Evolutionary conservation across 1,140 invertebrate genomes (phyloP).

Genomic region (Sitobion miscanthi): DNA sequence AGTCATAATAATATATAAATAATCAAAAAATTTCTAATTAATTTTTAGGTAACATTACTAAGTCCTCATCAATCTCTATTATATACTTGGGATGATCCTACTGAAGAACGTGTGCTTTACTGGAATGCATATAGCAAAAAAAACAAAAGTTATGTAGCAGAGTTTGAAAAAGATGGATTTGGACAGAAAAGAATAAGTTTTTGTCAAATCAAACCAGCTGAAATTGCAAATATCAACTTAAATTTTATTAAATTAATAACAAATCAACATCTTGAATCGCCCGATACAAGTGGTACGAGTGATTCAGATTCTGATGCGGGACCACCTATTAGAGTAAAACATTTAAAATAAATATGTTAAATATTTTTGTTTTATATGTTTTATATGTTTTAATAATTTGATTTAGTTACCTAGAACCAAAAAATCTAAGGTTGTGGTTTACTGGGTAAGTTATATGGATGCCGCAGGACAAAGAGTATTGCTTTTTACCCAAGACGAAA

Average conservation of each 20-base stretch:
- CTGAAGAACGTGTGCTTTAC: slow-evolving; percentile 72
- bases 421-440: slow-evolving; percentile 73
- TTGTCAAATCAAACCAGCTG: slow-evolving; percentile 68
- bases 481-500: slow-evolving; percentile 81
- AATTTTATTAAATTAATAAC: slow-evolving; percentile 61
- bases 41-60: slow-evolving; percentile 71
- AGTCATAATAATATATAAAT: not conserved
- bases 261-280: slow-evolving; percentile 58
- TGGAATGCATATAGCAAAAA: slow-evolving; percentile 88
- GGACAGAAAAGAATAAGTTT: slow-evolving; percentile 75
- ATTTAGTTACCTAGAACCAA: slow-evolving; percentile 62
- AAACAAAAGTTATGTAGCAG: slow-evolving; percentile 73
- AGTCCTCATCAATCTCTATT: slow-evolving; percentile 79
- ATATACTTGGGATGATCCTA: slow-evolving; percentile 88
- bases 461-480: slow-evolving; percentile 74
- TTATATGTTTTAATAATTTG: slow-evolving; percentile 26
- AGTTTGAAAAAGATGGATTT: slow-evolving; percentile 73
- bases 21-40: not conserved
- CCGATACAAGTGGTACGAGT: slow-evolving; percentile 58
- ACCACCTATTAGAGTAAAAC: slow-evolving; percentile 50
- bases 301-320: slow-evolving; percentile 62
- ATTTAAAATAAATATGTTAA: not conserved
- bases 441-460: slow-evolving; percentile 83
- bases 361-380: slow-evolving; percentile 24
- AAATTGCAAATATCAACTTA: slow-evolving; percentile 60